Conservation (phyloP, 1,140 invertebrate genomes). For the Drosophila subobscura region DNA sequence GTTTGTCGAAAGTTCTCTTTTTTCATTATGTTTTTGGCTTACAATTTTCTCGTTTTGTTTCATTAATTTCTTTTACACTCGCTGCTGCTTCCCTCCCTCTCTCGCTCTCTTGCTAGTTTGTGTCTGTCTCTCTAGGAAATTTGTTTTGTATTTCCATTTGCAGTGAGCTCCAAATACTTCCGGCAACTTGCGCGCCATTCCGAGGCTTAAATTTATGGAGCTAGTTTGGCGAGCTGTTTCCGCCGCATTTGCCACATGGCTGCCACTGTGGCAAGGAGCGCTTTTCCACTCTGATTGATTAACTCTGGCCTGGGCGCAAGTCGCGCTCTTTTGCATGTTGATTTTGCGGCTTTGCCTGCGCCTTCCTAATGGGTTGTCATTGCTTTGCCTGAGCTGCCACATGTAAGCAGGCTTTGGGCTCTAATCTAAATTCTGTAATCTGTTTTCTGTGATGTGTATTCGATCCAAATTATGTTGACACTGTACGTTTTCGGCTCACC, state of each 20-base stretch:
- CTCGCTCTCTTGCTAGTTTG: neutral
- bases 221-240: conserved; percentile 69
- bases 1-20: neutral
- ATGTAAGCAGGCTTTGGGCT: neutral
- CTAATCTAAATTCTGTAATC: too few relatives aligned
- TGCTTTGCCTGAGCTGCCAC: too few relatives aligned
- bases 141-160: conserved; percentile 74
- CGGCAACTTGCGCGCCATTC: conserved; percentile 66
- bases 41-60: conserved; percentile 55
- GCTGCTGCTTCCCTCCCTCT: neutral
- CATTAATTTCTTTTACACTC: conserved; percentile 54
- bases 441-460: too few relatives aligned
- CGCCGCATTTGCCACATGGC: conserved; percentile 65
- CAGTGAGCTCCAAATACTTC: conserved; percentile 69
- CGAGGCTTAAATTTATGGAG: conserved; percentile 63
- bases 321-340: conserved; percentile 1
- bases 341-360: conserved; percentile 15
- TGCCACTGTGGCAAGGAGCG: conserved; percentile 5
- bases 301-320: conserved; percentile 13
- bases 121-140: conserved; percentile 44
- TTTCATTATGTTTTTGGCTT: conserved; percentile 19
- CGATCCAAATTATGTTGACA: too few relatives aligned
- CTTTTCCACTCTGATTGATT: conserved; percentile 46
- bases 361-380: conserved; percentile 28
- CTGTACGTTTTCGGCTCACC: too few relatives aligned